Evolutionary conservation across 2,797 vertebrate genomes (phyloP).

Genomic region (Toxotes lorentzi): DNA sequence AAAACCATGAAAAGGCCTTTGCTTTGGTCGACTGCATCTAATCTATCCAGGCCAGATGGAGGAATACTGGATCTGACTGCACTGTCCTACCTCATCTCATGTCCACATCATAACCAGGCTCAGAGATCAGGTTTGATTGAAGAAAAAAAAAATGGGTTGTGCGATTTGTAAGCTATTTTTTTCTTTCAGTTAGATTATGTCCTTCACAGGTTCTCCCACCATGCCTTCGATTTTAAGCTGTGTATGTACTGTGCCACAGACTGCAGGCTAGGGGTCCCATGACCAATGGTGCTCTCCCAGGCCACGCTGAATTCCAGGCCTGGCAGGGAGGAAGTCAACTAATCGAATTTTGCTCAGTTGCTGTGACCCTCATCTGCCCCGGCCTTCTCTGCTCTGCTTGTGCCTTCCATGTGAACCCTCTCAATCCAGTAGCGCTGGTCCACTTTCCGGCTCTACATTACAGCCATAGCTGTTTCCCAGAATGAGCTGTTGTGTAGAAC

Average conservation of each 20-base stretch:
- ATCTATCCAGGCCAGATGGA: slow-evolving; percentile 10
- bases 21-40: slow-evolving; percentile 15
- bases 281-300: slow-evolving; percentile 13
- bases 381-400: slow-evolving; percentile 23
- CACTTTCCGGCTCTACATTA: slow-evolving; percentile 39
- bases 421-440: slow-evolving; percentile 19
- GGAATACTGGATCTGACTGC: slow-evolving; percentile 3
- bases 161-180: neutral
- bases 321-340: slow-evolving; percentile 45
- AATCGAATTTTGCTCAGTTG: slow-evolving; percentile 55
- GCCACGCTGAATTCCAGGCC: slow-evolving; percentile 22
- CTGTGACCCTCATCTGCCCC: slow-evolving; percentile 46
- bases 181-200: neutral
- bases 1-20: slow-evolving; percentile 32
- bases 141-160: neutral
- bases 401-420: slow-evolving; percentile 50
- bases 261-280: slow-evolving; percentile 11
- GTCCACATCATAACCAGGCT: neutral
- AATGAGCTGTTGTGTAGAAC: slow-evolving; percentile 39
- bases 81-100: neutral
- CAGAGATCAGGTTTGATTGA: neutral
- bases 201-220: neutral
- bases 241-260: neutral
- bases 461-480: slow-evolving; percentile 46
- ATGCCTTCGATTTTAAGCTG: neutral